Base-by-base conservation (phyloP, 2,113 vertebrate genomes). In the Rhinoderma darwinii region DNA sequence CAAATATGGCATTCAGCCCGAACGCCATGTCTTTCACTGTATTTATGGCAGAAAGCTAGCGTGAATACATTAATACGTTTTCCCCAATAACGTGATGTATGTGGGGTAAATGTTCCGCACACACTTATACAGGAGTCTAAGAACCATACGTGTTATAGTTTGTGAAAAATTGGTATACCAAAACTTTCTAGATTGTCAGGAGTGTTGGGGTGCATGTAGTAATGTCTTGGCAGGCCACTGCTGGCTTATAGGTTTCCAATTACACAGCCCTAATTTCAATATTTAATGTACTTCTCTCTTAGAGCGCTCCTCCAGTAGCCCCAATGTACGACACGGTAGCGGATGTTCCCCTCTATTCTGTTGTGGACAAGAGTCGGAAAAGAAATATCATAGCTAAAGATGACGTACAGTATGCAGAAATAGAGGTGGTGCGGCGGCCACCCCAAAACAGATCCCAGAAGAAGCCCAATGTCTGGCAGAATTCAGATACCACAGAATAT, bases 341-440 rank as follows among this genome's bases (percentile, higher is more conserved):
- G 0, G 91, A 89, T 0, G 88, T 93, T 17, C 93, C 94, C 0
- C 74, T 94, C 0, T 95, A 95, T 0, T 90, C 94, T 20, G 89
- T 89, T 0, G 90, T 94, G 80, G 92, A 89, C 70, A 92, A 92
- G 72, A 85, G 78, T 50, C 88, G 17, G 84, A 82, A 1, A 32
- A 61, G 76, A 81, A 72, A 39, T 56, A 70, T 43, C 59, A 83
- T 0, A 0, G 37, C 35, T 30, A 92, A 94, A 0, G 94, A 94
- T 0, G 93, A 87, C 39, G 89, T 97, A 47, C 95, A 96, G 56
- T 97, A 97, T 0, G 96, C 96, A 6, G 96, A 96, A 88, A 93
- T 97, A 85, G 94, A 95, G 35, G 94, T 96, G 87, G 90, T 92
- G 79, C 91, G 87, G 75, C 61, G 14, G 18, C 22, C 2, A 0